Base-by-base conservation (phyloP, 1,140 invertebrate genomes). In the Bombus confusus region DNA sequence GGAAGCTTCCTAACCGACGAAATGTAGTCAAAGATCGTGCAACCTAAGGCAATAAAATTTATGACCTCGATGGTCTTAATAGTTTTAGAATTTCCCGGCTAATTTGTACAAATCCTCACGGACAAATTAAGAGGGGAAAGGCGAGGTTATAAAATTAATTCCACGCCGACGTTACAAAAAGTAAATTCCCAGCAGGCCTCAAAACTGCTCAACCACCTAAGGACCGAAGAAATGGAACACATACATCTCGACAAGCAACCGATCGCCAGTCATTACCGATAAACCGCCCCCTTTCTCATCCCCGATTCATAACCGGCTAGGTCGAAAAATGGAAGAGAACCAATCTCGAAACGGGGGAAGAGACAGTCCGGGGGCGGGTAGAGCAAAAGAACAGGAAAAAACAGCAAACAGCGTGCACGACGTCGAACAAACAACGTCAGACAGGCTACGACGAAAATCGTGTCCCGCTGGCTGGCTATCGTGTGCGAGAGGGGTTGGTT, bases 401-500 rank as follows among this genome's bases (percentile, higher is more conserved):
- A 85, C 80, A 87, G 81, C 91, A 89, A 91, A 91, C 91, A 92
- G 83, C 87, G 59, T 84, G 62, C 47, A 89, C 76, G 64, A 85
- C 88, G 74, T 82, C 86, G 84, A 87, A 84, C 90, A 83, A 89
- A 88, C 84, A 88, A 86, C 90, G 80, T 88, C 85, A 88, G 89
- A 91, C 90, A 86, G 84, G 87, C 73, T 79, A 80, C 78, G 80
- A 86, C 82, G 77, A 87, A 87, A 82, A 88, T 85, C 83, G 86
- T 87, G 89, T 86, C 86, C 85, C 72, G 86, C 43, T 76, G 15
- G 76, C 41, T 62, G 34, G 76, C 13, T n/a, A 41, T 18, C 64
- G 31, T n/a, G 73, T 47, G 80, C 37, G 59, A 34, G 4, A 34
- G 5, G 25, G 43, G 41, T 28, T 28, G 28, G 57, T 52, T 10